Conservation (phyloP, 2,113 vertebrate species). For the Nothoprocta perdicaria region DNA sequence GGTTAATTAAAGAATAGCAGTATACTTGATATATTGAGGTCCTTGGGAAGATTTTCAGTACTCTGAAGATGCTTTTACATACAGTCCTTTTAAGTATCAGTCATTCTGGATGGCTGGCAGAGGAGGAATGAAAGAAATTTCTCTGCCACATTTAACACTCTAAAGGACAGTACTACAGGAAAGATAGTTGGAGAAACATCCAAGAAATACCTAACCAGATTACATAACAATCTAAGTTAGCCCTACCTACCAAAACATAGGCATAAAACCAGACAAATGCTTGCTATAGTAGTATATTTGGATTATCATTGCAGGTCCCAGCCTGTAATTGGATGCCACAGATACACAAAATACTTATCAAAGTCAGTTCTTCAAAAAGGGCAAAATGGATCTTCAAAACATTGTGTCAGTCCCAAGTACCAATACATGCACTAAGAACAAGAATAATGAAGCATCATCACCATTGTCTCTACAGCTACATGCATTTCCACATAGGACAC, state of each 20-base stretch:
- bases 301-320: background rate
- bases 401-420: background rate
- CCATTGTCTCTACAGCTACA: too few relatives aligned
- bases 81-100: background rate
- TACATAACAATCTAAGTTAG: background rate
- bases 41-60: background rate
- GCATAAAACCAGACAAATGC: background rate
- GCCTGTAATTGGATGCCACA: background rate
- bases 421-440: background rate
- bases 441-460: background rate
- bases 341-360: background rate
- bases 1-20: background rate
- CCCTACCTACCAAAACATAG: background rate
- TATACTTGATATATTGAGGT: background rate
- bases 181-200: background rate
- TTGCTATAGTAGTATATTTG: background rate
- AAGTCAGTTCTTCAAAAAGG: background rate
- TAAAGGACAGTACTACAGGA: background rate
- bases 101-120: background rate
- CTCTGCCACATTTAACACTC: background rate
- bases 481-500: background rate
- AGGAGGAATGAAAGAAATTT: background rate
- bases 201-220: background rate
- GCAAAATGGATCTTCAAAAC: background rate
- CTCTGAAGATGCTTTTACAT: background rate